These are phyloP conservation scores for Lepus europaeus DNA, from an alignment of 2,113 vertebrate species.

Conservation along the genomic window DNA sequence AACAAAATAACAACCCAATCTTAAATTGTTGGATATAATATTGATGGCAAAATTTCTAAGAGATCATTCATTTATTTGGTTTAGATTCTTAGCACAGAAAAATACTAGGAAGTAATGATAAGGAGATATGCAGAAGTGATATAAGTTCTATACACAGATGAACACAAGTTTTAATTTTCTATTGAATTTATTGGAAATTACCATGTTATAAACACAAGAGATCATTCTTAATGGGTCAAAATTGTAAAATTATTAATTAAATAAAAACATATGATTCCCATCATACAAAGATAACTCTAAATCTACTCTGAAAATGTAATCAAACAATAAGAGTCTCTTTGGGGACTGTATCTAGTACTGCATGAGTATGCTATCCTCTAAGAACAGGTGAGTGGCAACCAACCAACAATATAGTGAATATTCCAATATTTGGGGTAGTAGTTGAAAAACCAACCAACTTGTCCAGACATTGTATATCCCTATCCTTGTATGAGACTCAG, in stretches of 20 bases:
- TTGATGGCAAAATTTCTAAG: slow-evolving; percentile 5
- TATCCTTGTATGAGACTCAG: background rate
- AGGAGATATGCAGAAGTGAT: background rate
- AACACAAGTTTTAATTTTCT: background rate
- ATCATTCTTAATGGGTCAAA: slow-evolving; percentile 17
- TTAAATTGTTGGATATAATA: background rate
- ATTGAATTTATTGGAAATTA: slow-evolving; percentile 19
- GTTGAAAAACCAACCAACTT: slow-evolving; percentile 2
- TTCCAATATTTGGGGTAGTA: background rate
- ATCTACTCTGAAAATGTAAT: slow-evolving; percentile 17
- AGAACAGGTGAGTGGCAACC: background rate
- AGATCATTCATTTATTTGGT: background rate
- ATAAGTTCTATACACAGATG: background rate
- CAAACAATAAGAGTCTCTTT: background rate
- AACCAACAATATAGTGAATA: background rate
- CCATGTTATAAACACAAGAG: slow-evolving; percentile 5
- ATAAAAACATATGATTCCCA: background rate
- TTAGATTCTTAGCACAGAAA: background rate
- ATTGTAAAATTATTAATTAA: slow-evolving; percentile 33
- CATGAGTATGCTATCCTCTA: background rate
- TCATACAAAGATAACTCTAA: background rate
- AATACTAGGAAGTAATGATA: background rate
- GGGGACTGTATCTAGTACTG: background rate
- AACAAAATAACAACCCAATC: background rate
- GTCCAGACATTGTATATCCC: background rate